Evolutionary conservation across 2,113 vertebrate genomes (phyloP).

Genomic region (Coturnix japonica): DNA sequence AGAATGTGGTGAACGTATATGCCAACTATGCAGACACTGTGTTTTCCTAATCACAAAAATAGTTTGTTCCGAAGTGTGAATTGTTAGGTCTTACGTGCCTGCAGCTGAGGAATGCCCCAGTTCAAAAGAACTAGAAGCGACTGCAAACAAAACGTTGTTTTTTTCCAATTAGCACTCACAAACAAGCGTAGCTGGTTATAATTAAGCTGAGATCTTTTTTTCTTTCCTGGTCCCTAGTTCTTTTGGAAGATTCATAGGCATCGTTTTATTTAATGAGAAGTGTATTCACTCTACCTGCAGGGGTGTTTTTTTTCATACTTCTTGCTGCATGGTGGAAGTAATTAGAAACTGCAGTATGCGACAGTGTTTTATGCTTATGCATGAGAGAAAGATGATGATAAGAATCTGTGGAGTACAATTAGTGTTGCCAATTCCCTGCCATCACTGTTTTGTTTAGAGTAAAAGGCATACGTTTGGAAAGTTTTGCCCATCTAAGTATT

Average conservation of each 20-base stretch:
- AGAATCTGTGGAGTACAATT: neutral
- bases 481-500: neutral
- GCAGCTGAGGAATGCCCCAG: neutral
- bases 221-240: neutral
- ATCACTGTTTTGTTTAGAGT: neutral
- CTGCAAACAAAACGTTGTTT: neutral
- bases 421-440: neutral
- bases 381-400: neutral
- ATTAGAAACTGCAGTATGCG: neutral
- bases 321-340: neutral
- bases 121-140: neutral
- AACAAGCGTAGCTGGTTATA: neutral
- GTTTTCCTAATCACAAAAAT: constrained; percentile 62
- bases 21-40: constrained; percentile 44
- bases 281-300: neutral
- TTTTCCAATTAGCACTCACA: neutral
- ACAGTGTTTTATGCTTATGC: neutral
- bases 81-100: constrained; percentile 38
- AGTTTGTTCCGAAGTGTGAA: constrained; percentile 54
- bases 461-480: constrained; percentile 1
- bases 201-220: neutral
- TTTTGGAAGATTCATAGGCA: neutral
- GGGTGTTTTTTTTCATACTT: neutral
- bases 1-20: constrained; percentile 29
- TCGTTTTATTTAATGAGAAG: neutral